Conservation (phyloP, 1,140 invertebrate species). For the Oryctes rhinoceros region DNA sequence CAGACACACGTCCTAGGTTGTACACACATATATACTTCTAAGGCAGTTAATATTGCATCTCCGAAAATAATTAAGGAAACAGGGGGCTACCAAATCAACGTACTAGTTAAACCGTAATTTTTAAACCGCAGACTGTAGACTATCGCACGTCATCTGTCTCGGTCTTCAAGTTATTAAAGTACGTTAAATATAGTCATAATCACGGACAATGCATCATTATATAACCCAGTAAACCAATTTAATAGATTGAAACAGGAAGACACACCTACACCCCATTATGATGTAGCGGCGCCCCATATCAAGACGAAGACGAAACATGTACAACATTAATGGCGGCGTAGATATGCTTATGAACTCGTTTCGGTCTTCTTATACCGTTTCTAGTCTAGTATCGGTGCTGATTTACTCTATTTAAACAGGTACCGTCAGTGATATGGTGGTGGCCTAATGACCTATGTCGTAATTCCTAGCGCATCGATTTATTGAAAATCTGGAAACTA, state of each 20-base stretch:
- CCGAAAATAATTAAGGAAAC: background rate
- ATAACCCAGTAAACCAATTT: slow-evolving; percentile 29
- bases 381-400: background rate
- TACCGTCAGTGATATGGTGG: background rate
- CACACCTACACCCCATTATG: slow-evolving; percentile 20
- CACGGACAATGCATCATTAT: slow-evolving; percentile 20
- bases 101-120: background rate
- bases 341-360: background rate
- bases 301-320: background rate
- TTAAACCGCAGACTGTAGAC: background rate
- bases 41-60: background rate
- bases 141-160: background rate
- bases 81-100: background rate
- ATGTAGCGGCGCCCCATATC: background rate
- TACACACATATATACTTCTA: too few species aligned
- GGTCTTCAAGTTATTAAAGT: background rate
- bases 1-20: too few species aligned
- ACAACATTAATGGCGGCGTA: background rate
- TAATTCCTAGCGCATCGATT: background rate
- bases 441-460: slow-evolving; percentile 24
- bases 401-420: background rate
- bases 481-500: slow-evolving; percentile 10
- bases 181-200: slow-evolving; percentile 2
- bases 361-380: background rate
- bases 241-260: slow-evolving; percentile 31